Evolutionary conservation across 2,888 invertebrate species (phyloP), one percentile per base, ranked within the genome.

Genomic region (Mactromeris polynyma): DNA sequence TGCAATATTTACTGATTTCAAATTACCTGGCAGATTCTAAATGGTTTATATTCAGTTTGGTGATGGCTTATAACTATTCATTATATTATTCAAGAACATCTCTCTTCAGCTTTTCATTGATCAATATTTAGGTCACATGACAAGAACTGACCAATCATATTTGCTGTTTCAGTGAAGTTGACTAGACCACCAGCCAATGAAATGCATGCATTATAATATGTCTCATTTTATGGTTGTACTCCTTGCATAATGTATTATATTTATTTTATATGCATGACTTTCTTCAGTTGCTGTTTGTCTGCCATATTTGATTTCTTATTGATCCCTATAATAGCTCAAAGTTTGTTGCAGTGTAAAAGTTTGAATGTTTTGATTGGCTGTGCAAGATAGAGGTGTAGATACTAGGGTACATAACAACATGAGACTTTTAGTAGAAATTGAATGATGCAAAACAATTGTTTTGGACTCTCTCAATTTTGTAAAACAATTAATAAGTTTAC

Each of bases 291-390:
- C 51, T 78, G 84, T 73, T 84, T 90, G 83, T 92, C 92, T 94
- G 95, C 94, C 94, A 94, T 94, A 89, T 93, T 94, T 95, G 95
- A 94, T 94, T 94, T 94, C 91, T 78, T 94, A 91, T 93, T 94
- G 94, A 94, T 95, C 94, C 94, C 94, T 93, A 85, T 33, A 81
- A n/a, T 85, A 82, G 86, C 82, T 82, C 82, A 77, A 83, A 21
- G 33, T 80, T n/a, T 86, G 36, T 69, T 86, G 77, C 77, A 73
- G 79, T 86, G 46, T 46, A 46, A 46, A 69, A 69, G 73, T 40
- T 40, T 78, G 78, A 78, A 78, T 78, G 40, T 64, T 64, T n/a
- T 9, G 4, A 26, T 26, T n/a, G n/a, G 0, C 58, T 64, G 58
- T 64, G 58, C 26, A 64, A 26, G n/a, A 9, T 21, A 64, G 58